Evolutionary conservation across 37 sponge, comb jelly and placozoan species (phyloP).

Genomic region (Beroe ovata): DNA sequence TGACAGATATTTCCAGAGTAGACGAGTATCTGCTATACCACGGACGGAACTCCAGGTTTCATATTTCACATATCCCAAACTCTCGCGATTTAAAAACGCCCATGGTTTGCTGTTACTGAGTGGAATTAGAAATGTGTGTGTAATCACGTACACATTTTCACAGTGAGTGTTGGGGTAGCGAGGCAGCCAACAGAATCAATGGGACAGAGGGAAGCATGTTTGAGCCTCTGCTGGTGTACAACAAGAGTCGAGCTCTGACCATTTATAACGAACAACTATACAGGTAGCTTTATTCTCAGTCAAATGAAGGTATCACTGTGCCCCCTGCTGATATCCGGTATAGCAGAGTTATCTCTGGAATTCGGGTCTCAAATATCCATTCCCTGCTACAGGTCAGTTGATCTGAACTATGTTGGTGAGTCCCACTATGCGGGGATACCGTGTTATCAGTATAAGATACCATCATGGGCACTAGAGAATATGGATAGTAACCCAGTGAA

Average conservation of each 20-base stretch:
- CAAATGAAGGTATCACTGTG: too few relatives aligned
- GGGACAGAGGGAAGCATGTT: conserved; percentile 65
- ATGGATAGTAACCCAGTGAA: conserved; percentile 1
- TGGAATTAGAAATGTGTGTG: too few relatives aligned
- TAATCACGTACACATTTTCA: too few relatives aligned
- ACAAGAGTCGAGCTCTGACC: conserved; percentile 3
- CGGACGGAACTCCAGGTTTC: conserved; percentile 38
- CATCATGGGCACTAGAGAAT: conserved; percentile 26
- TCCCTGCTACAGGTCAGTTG: not conserved
- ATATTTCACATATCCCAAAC: too few relatives aligned
- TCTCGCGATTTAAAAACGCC: too few relatives aligned
- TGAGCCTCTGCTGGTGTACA: conserved; percentile 18
- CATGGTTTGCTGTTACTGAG: too few relatives aligned
- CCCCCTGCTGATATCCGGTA: too few relatives aligned
- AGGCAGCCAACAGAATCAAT: conserved; percentile 49
- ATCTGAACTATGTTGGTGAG: not conserved
- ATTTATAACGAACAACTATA: conserved; percentile 57
- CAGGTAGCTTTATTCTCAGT: too few relatives aligned
- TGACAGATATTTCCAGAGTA: conserved; percentile 6
- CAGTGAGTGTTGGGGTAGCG: conserved; percentile 56
- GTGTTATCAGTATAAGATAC: conserved; percentile 7
- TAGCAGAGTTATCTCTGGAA: too few relatives aligned
- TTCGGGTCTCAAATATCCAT: too few relatives aligned
- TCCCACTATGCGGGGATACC: not conserved
- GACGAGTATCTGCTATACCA: conserved; percentile 7